Conservation (phyloP, 2,113 vertebrate genomes). For the Ascaphus truei region DNA sequence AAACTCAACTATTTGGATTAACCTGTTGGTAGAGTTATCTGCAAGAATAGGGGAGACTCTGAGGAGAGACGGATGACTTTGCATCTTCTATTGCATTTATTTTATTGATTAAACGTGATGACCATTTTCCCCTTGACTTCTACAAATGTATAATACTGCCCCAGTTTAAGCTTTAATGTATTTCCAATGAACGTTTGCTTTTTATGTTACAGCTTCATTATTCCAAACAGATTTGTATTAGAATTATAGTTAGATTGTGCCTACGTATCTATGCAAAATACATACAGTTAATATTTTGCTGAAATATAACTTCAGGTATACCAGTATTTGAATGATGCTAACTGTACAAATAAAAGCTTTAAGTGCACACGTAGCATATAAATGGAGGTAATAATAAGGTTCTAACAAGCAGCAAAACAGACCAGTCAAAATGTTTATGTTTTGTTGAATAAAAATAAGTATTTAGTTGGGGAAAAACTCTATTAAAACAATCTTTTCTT, state of each 20-base stretch:
- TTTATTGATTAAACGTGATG: background rate
- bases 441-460: too few species aligned
- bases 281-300: too few species aligned
- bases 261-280: too few species aligned
- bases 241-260: too few species aligned
- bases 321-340: constrained; percentile 53
- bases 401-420: constrained; percentile 54
- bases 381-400: constrained; percentile 57
- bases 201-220: too few species aligned
- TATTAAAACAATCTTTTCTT: constrained; percentile 45
- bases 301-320: too few species aligned
- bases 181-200: too few species aligned
- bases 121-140: background rate
- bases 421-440: constrained; percentile 51
- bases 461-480: constrained; percentile 52
- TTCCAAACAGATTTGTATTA: too few species aligned
- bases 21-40: background rate
- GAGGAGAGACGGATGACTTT: background rate
- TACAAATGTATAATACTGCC: too few species aligned
- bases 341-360: constrained; percentile 53
- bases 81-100: background rate
- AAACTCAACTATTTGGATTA: background rate
- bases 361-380: constrained; percentile 56
- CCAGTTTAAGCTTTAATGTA: too few species aligned
- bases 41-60: background rate